These are phyloP conservation scores for Tetramorium simillimum DNA, from an alignment of 1,140 invertebrate species.

Conservation along the genomic window DNA sequence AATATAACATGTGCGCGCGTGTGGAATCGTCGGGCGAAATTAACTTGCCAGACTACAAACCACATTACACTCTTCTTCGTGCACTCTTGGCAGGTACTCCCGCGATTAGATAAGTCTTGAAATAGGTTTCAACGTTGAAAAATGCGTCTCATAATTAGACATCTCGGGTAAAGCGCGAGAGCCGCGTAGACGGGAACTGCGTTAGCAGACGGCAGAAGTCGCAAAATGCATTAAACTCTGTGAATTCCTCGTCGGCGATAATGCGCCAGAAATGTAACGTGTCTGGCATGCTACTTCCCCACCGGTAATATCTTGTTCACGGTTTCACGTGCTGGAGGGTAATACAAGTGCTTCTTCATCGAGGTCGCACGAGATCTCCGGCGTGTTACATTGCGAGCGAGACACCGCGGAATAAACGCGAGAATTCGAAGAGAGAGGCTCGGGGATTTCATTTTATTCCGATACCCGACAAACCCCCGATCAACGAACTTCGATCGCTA, in stretches of 20 bases:
- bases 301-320: conserved; percentile 53
- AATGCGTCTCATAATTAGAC: conserved; percentile 48
- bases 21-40: conserved; percentile 22
- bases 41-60: conserved; percentile 29
- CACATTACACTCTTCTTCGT: neutral
- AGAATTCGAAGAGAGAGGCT: neutral
- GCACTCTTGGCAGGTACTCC: neutral
- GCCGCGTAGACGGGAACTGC: conserved; percentile 12
- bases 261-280: conserved; percentile 60
- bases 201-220: conserved; percentile 33
- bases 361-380: conserved; percentile 16
- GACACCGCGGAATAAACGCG: neutral
- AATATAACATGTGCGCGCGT: conserved; percentile 27
- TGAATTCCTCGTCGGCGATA: conserved; percentile 53
- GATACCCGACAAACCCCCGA: neutral
- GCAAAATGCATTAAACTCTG: conserved; percentile 57
- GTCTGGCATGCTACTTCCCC: conserved; percentile 43
- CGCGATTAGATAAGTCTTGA: conserved; percentile 7
- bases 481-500: neutral
- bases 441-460: neutral
- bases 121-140: conserved; percentile 28
- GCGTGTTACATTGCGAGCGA: neutral
- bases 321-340: conserved; percentile 40
- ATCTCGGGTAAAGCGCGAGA: neutral
- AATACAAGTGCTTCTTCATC: conserved; percentile 36